These are phyloP conservation scores for Coptodon bakossiorum DNA, from an alignment of 2,113 vertebrate genomes.

Conservation along the genomic window DNA sequence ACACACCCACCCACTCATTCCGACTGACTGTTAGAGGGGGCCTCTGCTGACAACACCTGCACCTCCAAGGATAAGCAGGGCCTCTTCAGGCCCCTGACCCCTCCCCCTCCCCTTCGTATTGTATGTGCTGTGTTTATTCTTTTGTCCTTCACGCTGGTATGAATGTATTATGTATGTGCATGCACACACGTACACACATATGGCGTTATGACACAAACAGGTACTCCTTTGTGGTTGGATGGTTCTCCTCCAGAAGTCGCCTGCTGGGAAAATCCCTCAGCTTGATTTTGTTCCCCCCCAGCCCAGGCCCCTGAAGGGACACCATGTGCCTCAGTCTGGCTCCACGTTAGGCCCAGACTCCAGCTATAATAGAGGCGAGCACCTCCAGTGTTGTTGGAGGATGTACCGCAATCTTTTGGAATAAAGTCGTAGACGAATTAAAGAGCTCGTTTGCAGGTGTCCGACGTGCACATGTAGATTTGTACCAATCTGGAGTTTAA, in stretches of 20 bases:
- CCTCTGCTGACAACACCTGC: slow-evolving; percentile 44
- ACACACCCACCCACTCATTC: background rate
- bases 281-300: background rate
- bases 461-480: rapidly evolving
- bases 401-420: background rate
- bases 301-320: slow-evolving; percentile 13
- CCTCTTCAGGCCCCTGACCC: slow-evolving; percentile 6
- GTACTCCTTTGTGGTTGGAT: background rate
- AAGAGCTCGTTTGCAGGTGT: background rate
- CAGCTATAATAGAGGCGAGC: background rate
- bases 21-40: slow-evolving; percentile 20
- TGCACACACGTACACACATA: background rate
- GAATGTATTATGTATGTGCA: slow-evolving; percentile 43
- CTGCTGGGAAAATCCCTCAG: slow-evolving; percentile 43
- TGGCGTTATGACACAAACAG: background rate
- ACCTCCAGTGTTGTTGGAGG: background rate
- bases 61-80: slow-evolving; percentile 11
- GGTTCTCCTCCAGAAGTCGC: background rate
- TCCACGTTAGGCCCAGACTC: background rate
- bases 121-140: slow-evolving; percentile 20
- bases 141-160: slow-evolving; percentile 11
- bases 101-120: background rate
- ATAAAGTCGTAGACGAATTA: background rate
- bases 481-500: background rate
- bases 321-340: background rate